Base-by-base conservation (phyloP, 2,888 invertebrate genomes). In the Leptinotarsa rubiginosa region DNA sequence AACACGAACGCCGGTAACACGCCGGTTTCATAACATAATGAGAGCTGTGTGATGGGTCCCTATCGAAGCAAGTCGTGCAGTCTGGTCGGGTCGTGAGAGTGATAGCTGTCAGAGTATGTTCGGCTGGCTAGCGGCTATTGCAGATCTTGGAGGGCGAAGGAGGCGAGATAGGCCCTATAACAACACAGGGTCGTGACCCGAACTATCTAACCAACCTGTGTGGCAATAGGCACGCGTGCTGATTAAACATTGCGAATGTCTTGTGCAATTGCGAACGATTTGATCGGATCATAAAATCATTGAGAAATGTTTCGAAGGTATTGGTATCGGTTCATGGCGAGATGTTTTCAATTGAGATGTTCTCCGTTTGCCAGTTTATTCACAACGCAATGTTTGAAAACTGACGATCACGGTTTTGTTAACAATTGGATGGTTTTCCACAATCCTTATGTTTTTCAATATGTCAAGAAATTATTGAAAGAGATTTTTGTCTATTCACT, bases 61-160 rank as follows among this genome's bases (percentile, higher is more conserved):
- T 78, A 78, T 80, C 81, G 77, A 80, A 77, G 79, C 75, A 79
- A 81, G 78, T 81, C 81, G 81, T 81, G 81, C 79, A 73, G 78
- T 79, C 77, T 76, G 79, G 74, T 74, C 76, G 78, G 81, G 83
- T 85, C 85, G 85, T 85, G 85, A 85, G 85, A 85, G 82, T 85
- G 85, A 85, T 85, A 84, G 85, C 85, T 85, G 85, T 85, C 85
- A 85, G 83, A 82, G 79, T 80, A 78, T 78, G 77, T 79, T 80
- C 77, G 75, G 75, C 75, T 70, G 59, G 66, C 62, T 31, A 62
- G 62, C 25, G 62, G 62, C 62, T 62, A 16, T 62, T 25, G 18
- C 62, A 62, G 62, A 62, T 62, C 62, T 62, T 62, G 16, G 4
- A 62, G 62, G 62, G 31, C 62, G 70, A 75, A 69, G 75, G 74